Evolutionary conservation across 2,888 invertebrate genomes (phyloP).

Genomic region (Pelosia muscerda): DNA sequence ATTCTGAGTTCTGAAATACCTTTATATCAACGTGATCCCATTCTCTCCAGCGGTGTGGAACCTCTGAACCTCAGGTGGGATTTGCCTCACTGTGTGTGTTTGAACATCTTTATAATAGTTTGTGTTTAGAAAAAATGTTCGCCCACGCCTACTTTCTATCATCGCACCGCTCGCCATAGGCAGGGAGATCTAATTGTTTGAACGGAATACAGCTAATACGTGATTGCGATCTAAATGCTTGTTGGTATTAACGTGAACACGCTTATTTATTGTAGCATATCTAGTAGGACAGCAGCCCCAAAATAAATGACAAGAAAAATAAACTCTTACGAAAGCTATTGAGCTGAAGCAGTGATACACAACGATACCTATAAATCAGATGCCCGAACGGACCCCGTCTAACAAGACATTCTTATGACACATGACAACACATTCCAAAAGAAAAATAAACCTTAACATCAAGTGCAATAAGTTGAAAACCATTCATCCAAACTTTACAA

Average conservation of each 20-base stretch:
- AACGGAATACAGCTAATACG: no score
- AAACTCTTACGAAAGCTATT: background rate
- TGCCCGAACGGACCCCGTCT: conserved; percentile 52
- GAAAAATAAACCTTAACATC: conserved; percentile 21
- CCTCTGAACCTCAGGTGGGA: no score
- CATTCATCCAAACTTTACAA: background rate
- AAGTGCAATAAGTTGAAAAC: conserved; percentile 16
- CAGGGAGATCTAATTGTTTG: no score
- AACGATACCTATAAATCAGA: conserved; percentile 71
- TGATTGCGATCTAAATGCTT: no score
- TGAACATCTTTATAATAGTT: no score
- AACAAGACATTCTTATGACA: conserved; percentile 42
- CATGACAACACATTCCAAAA: conserved; percentile 14
- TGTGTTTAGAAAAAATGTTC: no score
- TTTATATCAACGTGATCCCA: no score
- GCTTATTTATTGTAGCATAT: background rate
- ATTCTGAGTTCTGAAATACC: background rate
- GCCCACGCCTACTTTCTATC: no score
- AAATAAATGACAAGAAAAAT: background rate
- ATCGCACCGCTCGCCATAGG: no score
- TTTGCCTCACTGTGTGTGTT: no score
- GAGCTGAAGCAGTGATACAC: conserved; percentile 37
- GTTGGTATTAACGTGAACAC: background rate
- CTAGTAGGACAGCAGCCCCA: background rate
- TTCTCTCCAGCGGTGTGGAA: no score